Evolutionary conservation across 2,797 vertebrate genomes (phyloP).

Genomic region (Eidolon dupreanum): DNA sequence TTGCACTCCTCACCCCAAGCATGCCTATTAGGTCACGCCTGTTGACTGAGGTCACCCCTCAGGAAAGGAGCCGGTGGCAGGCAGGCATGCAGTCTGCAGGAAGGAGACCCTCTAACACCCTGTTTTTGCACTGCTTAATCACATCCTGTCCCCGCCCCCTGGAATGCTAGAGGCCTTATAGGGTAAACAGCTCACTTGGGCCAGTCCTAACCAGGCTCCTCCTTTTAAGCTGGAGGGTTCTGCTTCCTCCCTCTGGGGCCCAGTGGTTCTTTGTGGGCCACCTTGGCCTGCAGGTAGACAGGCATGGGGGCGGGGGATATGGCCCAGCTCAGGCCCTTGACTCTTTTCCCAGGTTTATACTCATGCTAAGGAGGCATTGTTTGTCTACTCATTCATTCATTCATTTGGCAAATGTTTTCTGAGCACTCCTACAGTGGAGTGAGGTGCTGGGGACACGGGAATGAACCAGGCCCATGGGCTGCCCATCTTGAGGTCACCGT

Average conservation of each 20-base stretch:
- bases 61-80: slow-evolving; percentile 39
- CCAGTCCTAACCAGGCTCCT: background rate
- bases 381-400: background rate
- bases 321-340: background rate
- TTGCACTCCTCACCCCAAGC: background rate
- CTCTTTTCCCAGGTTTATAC: background rate
- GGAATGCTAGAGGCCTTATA: background rate
- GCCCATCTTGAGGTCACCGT: background rate
- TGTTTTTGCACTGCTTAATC: slow-evolving; percentile 43
- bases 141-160: slow-evolving; percentile 58
- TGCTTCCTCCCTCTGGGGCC: too few relatives aligned
- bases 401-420: background rate
- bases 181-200: background rate
- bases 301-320: rapidly evolving
- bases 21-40: background rate
- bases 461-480: background rate
- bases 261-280: background rate
- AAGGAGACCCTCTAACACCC: slow-evolving; percentile 54
- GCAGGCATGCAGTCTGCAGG: background rate
- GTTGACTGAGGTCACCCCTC: slow-evolving; percentile 58
- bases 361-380: rapidly evolving
- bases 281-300: background rate
- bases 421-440: background rate
- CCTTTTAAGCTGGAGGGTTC: background rate
- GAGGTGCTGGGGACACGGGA: background rate